Base-by-base conservation (phyloP, 2,888 invertebrate species). In the Plagodis dolabraria region DNA sequence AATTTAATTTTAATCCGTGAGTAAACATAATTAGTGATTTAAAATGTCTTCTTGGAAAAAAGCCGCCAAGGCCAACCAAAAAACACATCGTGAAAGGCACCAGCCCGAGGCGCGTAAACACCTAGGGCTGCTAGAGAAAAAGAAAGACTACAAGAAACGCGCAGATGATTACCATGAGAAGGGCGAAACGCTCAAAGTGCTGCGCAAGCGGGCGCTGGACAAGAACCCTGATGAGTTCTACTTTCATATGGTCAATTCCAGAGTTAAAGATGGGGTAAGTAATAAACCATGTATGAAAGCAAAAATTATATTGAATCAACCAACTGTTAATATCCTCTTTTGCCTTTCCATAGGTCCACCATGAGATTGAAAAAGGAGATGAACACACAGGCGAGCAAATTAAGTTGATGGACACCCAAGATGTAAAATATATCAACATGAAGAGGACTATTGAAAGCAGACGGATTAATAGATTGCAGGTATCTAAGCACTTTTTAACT, bases 201-300 rank as follows among this genome's bases (percentile, higher is more conserved):
- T 99, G 54, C 95, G 96, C 58, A 96, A 96, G 82, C 94, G 97
- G 60, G 99, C 98, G 0, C 88, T 98, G 33, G 96, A 98, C 80
- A 97, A 96, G 83, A 99, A 99, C 92, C 98, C 99, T 0, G 99
- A 99, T 95, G 99, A 99, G 85, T 99, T 99, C 89, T 97, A 99
- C 85, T 98, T 97, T 90, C 98, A 99, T 80, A 99, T 99, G 99
- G 95, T 98, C 58, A 98, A 97, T 82, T 97, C 98, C 0, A 95
- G 95, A 84, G 87, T 96, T 0, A 92, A 93, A 62, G 85, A 93
- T 75, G 95, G 94, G 73, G 93, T 93, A 69, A 86, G 87, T 22
- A 7, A 5, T 0, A 40, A 5, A 7, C 10, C 40, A 40, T 40
- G 0, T 5, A 40, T 40, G 40, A 0, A 10, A 40, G 8, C 0